phyloP scores from a whole-genome alignment of 2,888 invertebrate genomes.

The Mesoligia furuncula region DNA sequence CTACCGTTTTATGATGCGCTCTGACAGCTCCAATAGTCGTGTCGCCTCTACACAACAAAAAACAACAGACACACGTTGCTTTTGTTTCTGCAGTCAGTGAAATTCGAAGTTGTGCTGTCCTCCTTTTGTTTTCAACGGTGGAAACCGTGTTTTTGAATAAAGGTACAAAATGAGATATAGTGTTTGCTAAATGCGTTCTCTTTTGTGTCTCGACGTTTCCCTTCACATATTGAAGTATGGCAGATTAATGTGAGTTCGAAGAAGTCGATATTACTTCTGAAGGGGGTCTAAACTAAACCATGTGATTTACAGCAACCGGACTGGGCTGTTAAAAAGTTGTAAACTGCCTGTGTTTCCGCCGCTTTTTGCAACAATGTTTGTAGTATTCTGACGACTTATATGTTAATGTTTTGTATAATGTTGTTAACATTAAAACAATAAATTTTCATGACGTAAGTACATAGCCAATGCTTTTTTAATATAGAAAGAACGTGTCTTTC shows the following conservation, averaged over 20 bases:
- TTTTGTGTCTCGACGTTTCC: slow-evolving; percentile 84
- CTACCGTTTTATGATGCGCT: slow-evolving; percentile 83
- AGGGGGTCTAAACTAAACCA: slow-evolving; percentile 86
- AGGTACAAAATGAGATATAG: slow-evolving; percentile 62
- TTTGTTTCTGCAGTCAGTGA: slow-evolving; percentile 63
- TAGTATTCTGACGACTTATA: slow-evolving; percentile 56
- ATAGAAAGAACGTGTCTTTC: not conserved
- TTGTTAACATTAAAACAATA: slow-evolving; percentile 53
- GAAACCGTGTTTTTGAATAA: slow-evolving; percentile 44
- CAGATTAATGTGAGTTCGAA: slow-evolving; percentile 89
- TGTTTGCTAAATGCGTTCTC: slow-evolving; percentile 79
- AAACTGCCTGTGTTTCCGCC: slow-evolving; percentile 89
- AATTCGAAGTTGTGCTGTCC: slow-evolving; percentile 56
- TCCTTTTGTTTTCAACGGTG: slow-evolving; percentile 34
- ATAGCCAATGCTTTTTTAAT: not conserved
- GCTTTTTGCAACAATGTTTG: slow-evolving; percentile 83
- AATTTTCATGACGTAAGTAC: slow-evolving; percentile 24
- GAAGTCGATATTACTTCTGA: slow-evolving; percentile 89
- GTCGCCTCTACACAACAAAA: slow-evolving; percentile 68
- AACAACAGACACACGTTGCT: slow-evolving; percentile 48
- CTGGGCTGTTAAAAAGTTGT: slow-evolving; percentile 89
- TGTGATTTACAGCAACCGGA: slow-evolving; percentile 88
- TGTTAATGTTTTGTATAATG: slow-evolving; percentile 54
- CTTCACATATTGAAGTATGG: slow-evolving; percentile 87
- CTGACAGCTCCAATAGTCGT: slow-evolving; percentile 82